A percentile compares a stretch with the other conserved stretches of the same genome.
Evolutionary conservation across 2,797 vertebrate species (phyloP).

Genomic region (Scyliorhinus canicula): DNA sequence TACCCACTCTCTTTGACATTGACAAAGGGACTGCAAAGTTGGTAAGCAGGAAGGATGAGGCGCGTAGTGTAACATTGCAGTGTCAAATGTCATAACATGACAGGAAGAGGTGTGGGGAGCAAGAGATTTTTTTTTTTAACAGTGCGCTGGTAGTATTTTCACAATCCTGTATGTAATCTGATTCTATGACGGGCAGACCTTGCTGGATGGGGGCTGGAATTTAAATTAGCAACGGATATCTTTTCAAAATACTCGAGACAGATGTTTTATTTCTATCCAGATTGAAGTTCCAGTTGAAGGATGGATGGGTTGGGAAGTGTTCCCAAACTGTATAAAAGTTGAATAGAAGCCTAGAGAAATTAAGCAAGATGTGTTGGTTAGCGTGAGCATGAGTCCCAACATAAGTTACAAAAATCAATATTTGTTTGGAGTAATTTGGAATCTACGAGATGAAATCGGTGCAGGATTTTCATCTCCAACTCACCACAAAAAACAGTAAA

Average conservation of each 20-base stretch:
- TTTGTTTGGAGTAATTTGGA: neutral
- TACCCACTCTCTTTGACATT: neutral
- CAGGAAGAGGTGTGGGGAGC: neutral
- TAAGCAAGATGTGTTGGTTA: neutral
- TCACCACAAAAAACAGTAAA: neutral
- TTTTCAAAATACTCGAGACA: neutral
- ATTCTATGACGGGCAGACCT: neutral
- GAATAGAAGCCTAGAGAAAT: neutral
- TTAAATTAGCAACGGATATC: neutral
- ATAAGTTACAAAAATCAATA: neutral
- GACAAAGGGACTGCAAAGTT: neutral
- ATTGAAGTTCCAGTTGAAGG: neutral
- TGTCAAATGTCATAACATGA: neutral
- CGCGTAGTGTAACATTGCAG: neutral
- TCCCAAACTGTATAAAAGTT: constrained; percentile 1
- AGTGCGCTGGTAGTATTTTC: neutral
- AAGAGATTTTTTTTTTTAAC: neutral
- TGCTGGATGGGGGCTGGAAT: neutral
- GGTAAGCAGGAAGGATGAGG: neutral
- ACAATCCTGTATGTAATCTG: neutral
- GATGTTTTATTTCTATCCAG: neutral
- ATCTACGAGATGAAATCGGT: neutral
- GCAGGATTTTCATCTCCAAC: neutral
- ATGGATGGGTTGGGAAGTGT: neutral
- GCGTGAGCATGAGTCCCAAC: neutral